Evolutionary conservation across 2,797 vertebrate genomes (phyloP).

Genomic region (Prionace glauca): DNA sequence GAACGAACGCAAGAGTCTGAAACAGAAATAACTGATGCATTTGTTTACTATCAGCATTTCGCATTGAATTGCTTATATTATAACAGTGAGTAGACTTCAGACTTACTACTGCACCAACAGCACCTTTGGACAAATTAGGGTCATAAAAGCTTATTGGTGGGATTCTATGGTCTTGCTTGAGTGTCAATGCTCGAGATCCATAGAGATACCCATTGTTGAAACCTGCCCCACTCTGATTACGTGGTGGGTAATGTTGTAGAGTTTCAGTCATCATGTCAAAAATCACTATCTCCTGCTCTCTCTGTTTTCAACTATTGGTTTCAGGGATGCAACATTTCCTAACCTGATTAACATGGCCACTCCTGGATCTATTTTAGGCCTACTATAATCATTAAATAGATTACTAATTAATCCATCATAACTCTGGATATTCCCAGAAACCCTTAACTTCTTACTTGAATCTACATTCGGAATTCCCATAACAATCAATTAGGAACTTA

Average conservation of each 20-base stretch:
- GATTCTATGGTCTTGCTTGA: too few relatives aligned
- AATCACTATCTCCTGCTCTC: background rate
- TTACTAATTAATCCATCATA: background rate
- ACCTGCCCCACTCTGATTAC: too few relatives aligned
- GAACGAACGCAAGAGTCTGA: background rate
- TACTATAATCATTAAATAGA: background rate
- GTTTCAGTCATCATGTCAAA: background rate
- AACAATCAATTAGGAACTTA: background rate
- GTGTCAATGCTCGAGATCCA: too few relatives aligned
- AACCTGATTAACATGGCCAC: background rate
- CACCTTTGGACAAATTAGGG: too few relatives aligned
- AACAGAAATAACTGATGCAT: background rate
- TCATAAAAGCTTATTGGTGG: too few relatives aligned
- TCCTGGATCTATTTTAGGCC: background rate
- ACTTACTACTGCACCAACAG: too few relatives aligned
- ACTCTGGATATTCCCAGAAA: background rate
- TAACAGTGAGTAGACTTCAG: too few relatives aligned
- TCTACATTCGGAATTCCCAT: background rate
- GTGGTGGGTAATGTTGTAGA: too few relatives aligned
- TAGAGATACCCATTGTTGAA: too few relatives aligned
- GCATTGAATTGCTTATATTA: background rate
- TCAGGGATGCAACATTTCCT: background rate
- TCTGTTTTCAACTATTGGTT: background rate
- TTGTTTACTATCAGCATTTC: background rate
- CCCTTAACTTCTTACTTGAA: background rate